Conservation (phyloP, 2,888 invertebrate species). For the Lutraria lutraria region DNA sequence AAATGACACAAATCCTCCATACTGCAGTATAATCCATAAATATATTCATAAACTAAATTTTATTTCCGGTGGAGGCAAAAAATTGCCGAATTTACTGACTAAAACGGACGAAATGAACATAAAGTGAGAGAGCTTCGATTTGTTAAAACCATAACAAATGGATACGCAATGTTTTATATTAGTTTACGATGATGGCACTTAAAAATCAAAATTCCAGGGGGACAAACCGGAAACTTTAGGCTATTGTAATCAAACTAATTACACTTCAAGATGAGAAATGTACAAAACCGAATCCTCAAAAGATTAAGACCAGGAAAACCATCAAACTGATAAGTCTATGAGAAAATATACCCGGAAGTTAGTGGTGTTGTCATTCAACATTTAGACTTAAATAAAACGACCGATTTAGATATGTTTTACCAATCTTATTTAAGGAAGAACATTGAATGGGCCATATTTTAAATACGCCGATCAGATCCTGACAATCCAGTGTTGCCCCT, state of each 20-base stretch:
- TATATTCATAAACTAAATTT: not conserved
- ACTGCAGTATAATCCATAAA: not conserved
- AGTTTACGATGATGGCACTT: conserved; percentile 7
- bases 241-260: not conserved
- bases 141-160: conserved; percentile 8
- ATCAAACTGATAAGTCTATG: not conserved
- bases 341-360: not conserved
- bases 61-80: conserved; percentile 18
- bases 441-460: no score
- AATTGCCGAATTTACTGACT: not conserved
- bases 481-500: no score
- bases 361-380: not conserved
- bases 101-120: not conserved
- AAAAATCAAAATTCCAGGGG: not conserved
- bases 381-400: no score
- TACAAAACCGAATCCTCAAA: not conserved
- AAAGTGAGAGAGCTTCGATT: not conserved
- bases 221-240: not conserved
- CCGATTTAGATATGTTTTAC: no score
- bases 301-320: not conserved
- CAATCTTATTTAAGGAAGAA: no score
- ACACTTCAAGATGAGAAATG: not conserved
- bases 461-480: no score
- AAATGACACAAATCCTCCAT: not conserved
- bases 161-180: not conserved